phyloP scores from a whole-genome alignment of 2,113 vertebrate genomes.

The Cyphomyrus discorhynchus region DNA sequence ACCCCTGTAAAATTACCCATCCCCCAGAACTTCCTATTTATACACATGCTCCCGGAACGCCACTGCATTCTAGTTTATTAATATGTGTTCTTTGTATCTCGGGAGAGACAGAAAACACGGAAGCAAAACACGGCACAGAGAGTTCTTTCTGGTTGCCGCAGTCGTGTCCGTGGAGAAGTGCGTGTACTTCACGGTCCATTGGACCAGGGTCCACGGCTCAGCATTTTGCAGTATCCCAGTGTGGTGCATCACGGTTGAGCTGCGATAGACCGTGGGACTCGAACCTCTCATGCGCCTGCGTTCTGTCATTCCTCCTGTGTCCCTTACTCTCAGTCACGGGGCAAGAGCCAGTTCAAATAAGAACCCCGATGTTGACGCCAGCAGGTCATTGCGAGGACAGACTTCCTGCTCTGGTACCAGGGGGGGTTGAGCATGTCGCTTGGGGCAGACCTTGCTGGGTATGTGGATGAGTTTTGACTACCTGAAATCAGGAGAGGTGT shows the following conservation, averaged over 20 bases:
- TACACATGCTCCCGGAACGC: background rate
- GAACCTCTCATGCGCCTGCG: background rate
- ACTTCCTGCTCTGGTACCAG: background rate
- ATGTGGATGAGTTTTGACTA: background rate
- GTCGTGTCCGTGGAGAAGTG: background rate
- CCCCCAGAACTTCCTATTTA: background rate
- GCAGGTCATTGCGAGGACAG: background rate
- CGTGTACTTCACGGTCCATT: background rate
- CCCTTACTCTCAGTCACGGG: background rate
- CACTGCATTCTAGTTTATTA: background rate
- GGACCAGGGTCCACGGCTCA: background rate
- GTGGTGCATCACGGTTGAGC: background rate
- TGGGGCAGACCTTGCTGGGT: background rate
- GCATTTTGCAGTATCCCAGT: background rate
- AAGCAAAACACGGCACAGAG: background rate
- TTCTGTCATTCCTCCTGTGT: background rate
- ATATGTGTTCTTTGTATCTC: background rate
- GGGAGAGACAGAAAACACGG: background rate
- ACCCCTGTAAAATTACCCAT: background rate
- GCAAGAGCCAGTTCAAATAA: background rate
- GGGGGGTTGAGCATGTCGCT: background rate
- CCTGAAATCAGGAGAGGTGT: background rate
- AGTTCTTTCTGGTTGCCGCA: background rate
- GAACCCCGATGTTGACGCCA: background rate
- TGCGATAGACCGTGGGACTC: background rate